Base-by-base conservation (phyloP, 2,797 vertebrate species). In the Pseudochaenichthys georgianus region DNA sequence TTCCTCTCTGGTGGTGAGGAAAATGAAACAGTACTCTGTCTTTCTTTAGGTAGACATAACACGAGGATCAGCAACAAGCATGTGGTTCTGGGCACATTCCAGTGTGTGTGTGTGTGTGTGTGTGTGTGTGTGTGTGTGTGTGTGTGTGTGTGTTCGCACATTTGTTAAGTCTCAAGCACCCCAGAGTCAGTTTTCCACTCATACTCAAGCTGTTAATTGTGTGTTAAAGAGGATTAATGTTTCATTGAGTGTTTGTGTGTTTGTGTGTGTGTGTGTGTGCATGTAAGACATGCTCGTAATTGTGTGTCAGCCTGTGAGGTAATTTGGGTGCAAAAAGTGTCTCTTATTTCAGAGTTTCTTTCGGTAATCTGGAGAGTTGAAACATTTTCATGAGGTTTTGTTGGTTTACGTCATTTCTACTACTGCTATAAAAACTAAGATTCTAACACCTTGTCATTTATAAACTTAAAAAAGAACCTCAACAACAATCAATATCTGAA, bases 41-140 rank as follows among this genome's bases (percentile, higher is more conserved):
- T 75, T 71, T 70, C 64, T 69, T 19, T 53, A 28, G 82, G 83
- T 91, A 94, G 92, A 91, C 87, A 88, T 21, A 81, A 84, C 78
- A 89, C 45, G 17, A 73, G 86, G 91, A 88, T 90, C 87, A 89
- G 81, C 66, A 65, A 21, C 63, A 52, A 60, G 70, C 64, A 58
- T 64, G 72, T 70, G 75, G 19, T 63, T 55, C 58, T 71, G 66
- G 52, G 75, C 15, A 11, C 75, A 73, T 77, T 79, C 76, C 80
- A 69, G 3, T 46, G 19, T 58, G 57, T 38, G 46, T 19, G 19
- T 6, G 50, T 17, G 10, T 58, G 72, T 21, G n/a, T n/a, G n/a
- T n/a, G n/a, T n/a, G n/a, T n/a, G n/a, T n/a, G n/a, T n/a, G n/a
- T n/a, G n/a, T n/a, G n/a, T n/a, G 21, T 52, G 51, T 77, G 77